Base-by-base conservation (phyloP, 2,888 invertebrate species). In the Andrena flavipes region DNA sequence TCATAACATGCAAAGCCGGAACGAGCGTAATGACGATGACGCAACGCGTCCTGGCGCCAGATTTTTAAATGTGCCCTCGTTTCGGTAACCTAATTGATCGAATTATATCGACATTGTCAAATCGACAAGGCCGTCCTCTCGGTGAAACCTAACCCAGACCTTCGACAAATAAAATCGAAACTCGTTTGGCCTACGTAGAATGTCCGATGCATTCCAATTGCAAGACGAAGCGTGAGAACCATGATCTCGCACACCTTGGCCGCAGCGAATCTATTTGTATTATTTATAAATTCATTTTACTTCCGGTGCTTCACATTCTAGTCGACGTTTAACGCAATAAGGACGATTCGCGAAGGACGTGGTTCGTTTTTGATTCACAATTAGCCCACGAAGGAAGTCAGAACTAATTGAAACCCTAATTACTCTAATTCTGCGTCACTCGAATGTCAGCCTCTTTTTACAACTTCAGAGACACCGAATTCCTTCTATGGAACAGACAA, bases 111-210 rank as follows among this genome's bases (percentile, higher is more conserved):
- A 80, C 72, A 84, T 85, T 83, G 85, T 82, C 85, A 80, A 87
- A 89, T 85, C 65, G 26, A 30, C 81, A 84, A 88, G 87, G 85
- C 78, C 76, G 69, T 13, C 80, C 62, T 80, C 74, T 81, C 71
- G 26, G 51, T 64, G 35, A 81, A 76, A 76, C 65, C 69, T 80
- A 80, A 80, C 79, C 79, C 70, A 80, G 76, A 85, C 83, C 83
- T 87, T 89, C 78, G 76, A 2, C 26, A 76, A 78, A 84, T 87
- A 88, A 42, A 81, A 20, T 73, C 54, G 67, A 69, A 77, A 72
- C 74, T 48, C 68, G 71, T 83, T 84, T 64, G 67, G 13, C 63
- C 62, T 35, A 30, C 49, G 56, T 30, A 30, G 20, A 42, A 30
- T 16, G 49, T 49, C 59, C 26, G 13, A 62, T 56, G 29, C 20